Base-by-base conservation (phyloP, 2,113 vertebrate species). In the Urocitellus parryii region DNA sequence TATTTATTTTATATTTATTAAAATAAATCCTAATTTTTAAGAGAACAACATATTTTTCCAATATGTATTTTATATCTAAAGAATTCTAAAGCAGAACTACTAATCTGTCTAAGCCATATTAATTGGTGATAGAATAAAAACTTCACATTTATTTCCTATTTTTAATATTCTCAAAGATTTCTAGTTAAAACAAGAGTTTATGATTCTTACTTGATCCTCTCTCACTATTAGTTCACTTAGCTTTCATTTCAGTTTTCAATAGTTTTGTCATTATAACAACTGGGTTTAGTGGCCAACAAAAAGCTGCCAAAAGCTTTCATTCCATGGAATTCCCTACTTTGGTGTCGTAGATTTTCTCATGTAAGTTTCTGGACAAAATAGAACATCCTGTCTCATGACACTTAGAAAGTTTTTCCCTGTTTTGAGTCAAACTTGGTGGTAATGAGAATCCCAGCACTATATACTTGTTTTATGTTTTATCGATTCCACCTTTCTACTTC, bases 211-310 rank as follows among this genome's bases (percentile, higher is more conserved):
- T 94, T 96, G 77, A 72, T 72, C n/a, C 63, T 94, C 45, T 51
- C 65, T 95, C 65, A 34, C 63, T 39, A 56, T 94, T 85, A 88
- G 70, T 80, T 95, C 63, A 90, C 39, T 90, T 90, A 82, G 37
- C 83, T 95, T 88, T 89, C 67, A 32, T 91, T 94, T 96, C 70
- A 61, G 2, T 76, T 94, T 85, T 94, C 77, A 77, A 0, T 95
- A 94, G 88, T 94, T 96, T 94, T 94, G 92, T 96, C 88, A 94
- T 95, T 92, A 4, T 91, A 81, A 97, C 92, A 93, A 34, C 94
- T 61, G 87, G 18, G 74, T 56, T 92, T 84, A n/a, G 58, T 67
- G 37, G 81, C 96, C 88, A 94, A 27, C n/a, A 4, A 84, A 89
- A 25, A 58, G 84, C 81, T 96, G 92, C 96, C 95, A 97, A 79